phyloP scores from a whole-genome alignment of 2,888 invertebrate genomes.

The Bellardia pandia region DNA sequence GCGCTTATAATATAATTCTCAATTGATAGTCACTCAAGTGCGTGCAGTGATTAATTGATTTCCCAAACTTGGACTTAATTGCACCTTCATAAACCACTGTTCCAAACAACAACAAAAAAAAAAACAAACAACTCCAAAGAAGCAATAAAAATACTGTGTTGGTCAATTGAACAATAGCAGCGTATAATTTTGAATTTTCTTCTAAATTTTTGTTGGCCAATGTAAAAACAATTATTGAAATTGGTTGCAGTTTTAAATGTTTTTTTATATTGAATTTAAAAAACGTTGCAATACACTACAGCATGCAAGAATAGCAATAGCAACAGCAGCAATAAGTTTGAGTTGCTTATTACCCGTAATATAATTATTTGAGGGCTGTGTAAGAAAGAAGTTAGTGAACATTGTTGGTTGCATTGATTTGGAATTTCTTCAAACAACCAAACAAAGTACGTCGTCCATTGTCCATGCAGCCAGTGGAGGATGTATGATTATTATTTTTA shows the following conservation, averaged over 20 bases:
- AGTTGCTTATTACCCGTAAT: slow-evolving; percentile 46
- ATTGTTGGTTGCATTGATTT: slow-evolving; percentile 46
- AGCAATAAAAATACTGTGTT: not conserved
- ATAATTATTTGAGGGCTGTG: slow-evolving; percentile 59
- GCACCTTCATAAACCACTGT: not conserved
- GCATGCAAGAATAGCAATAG: slow-evolving; percentile 10
- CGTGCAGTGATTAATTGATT: too few relatives aligned
- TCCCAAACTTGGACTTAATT: too few relatives aligned
- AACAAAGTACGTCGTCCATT: slow-evolving; percentile 20
- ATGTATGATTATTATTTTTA: slow-evolving; percentile 55
- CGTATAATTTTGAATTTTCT: slow-evolving; percentile 38
- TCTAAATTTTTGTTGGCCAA: slow-evolving; percentile 42
- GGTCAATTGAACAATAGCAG: slow-evolving; percentile 64
- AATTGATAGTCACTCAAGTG: too few relatives aligned
- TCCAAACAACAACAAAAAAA: slow-evolving; percentile 8
- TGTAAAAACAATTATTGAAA: slow-evolving; percentile 69
- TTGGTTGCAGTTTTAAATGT: slow-evolving; percentile 51
- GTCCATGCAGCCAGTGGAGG: slow-evolving; percentile 37
- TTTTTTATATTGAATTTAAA: slow-evolving; percentile 24
- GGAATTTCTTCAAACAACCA: slow-evolving; percentile 36
- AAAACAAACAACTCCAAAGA: not conserved
- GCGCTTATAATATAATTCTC: too few relatives aligned
- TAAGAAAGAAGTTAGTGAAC: slow-evolving; percentile 9
- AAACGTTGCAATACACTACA: slow-evolving; percentile 5
- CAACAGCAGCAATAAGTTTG: slow-evolving; percentile 40